Percentiles rank a stretch among this genome's conserved stretches.
Evolutionary conservation across 2,113 vertebrate species (phyloP).

Genomic region (Scomber colias): DNA sequence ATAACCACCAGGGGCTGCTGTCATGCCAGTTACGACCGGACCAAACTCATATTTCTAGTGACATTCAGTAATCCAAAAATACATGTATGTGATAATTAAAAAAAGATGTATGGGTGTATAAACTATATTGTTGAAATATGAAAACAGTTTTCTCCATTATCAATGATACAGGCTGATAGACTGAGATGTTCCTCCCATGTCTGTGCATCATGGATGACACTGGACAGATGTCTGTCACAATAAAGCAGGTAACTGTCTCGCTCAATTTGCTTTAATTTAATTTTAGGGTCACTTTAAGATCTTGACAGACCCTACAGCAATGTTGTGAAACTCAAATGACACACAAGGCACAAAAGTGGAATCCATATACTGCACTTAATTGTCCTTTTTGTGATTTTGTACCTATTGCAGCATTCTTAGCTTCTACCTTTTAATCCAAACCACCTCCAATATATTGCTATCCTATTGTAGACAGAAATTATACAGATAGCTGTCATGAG

Average conservation of each 20-base stretch:
- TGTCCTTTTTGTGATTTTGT: neutral
- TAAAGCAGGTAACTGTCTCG: neutral
- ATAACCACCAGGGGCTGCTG: slow-evolving; percentile 66
- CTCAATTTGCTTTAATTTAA: neutral
- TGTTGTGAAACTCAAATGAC: neutral
- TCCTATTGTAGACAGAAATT: neutral
- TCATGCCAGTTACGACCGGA: slow-evolving; percentile 39
- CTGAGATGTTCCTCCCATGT: neutral
- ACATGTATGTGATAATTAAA: no score
- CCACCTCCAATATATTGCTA: neutral
- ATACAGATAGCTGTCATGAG: neutral
- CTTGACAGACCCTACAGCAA: neutral
- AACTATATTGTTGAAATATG: neutral
- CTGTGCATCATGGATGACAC: neutral
- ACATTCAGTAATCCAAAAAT: neutral
- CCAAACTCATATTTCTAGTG: neutral
- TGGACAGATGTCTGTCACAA: neutral
- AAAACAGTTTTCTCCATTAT: neutral
- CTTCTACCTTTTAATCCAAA: neutral
- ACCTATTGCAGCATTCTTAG: neutral
- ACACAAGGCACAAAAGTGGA: slow-evolving; percentile 15
- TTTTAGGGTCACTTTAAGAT: neutral
- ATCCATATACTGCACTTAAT: slow-evolving; percentile 16
- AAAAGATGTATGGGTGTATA: no score
- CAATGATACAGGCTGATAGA: neutral